A percentile compares a stretch with the other conserved stretches of the same genome.
Conservation (phyloP, 2,113 vertebrate species). For the Varanus komodoensis region DNA sequence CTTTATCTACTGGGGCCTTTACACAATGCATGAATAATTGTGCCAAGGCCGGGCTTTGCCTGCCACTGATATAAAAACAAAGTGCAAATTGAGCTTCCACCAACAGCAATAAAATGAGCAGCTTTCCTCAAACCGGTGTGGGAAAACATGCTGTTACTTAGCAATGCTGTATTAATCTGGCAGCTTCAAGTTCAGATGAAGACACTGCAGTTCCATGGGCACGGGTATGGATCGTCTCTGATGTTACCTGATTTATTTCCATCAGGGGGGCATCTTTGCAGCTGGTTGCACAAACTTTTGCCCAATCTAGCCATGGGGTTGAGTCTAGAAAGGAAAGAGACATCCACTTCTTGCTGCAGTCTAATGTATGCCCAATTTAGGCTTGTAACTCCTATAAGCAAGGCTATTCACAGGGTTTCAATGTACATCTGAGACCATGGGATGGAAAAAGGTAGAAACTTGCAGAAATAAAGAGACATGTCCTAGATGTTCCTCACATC, state of each 20-base stretch:
- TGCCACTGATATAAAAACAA: slow-evolving; percentile 1
- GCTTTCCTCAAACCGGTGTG: background rate
- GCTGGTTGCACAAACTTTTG: background rate
- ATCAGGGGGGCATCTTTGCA: background rate
- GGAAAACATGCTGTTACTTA: background rate
- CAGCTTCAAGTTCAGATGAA: background rate
- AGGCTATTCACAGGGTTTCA: background rate
- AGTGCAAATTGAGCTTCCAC: background rate
- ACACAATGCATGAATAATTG: slow-evolving; percentile 1
- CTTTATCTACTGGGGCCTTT: background rate
- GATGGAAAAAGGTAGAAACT: no score
- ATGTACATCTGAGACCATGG: background rate
- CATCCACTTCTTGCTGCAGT: background rate
- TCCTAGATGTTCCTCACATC: no score
- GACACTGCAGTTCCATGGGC: background rate
- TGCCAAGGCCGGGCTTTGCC: background rate
- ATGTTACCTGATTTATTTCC: background rate
- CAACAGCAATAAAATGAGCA: slow-evolving; percentile 26
- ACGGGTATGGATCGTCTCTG: background rate
- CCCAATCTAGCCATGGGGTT: background rate
- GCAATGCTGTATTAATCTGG: background rate
- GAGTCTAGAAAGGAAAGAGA: background rate
- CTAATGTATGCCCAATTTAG: background rate
- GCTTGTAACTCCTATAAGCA: background rate
- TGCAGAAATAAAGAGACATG: no score